These are phyloP conservation scores for Stomorhina lunata DNA, from an alignment of 2,888 invertebrate genomes.

Conservation along the genomic window DNA sequence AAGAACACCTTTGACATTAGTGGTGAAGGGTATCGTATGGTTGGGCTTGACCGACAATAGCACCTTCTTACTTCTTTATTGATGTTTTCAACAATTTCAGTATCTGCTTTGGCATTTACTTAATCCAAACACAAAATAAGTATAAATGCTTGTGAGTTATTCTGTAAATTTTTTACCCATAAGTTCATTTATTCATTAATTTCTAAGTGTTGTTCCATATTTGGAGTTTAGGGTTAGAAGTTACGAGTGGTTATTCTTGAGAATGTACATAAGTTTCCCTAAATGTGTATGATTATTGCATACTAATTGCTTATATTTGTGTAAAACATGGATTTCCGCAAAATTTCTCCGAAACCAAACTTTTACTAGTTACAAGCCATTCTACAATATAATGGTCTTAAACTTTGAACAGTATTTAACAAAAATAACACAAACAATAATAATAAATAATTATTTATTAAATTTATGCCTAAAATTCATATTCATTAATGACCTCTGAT, in stretches of 20 bases:
- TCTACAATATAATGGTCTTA: conserved; percentile 16
- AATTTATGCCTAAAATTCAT: conserved; percentile 49
- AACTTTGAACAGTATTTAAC: conserved; percentile 12
- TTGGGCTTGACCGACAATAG: no score
- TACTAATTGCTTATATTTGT: conserved; percentile 43
- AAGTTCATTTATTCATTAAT: not conserved
- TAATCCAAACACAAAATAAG: no score
- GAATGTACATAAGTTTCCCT: not conserved
- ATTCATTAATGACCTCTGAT: conserved; percentile 27
- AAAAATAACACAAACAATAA: not conserved
- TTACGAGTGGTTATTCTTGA: not conserved
- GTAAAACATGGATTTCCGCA: conserved; percentile 47
- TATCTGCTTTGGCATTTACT: no score
- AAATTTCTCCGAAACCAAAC: conserved; percentile 29
- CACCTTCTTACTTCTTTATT: no score
- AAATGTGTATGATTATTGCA: conserved; percentile 23
- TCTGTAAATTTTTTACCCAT: not conserved
- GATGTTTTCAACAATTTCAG: no score
- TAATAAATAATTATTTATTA: conserved; percentile 59
- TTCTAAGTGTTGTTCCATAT: conserved; percentile 7
- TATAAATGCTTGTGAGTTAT: no score
- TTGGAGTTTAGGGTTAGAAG: not conserved
- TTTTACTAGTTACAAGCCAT: conserved; percentile 21
- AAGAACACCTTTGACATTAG: no score
- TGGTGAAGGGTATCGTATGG: no score